Conservation (phyloP, 2,113 vertebrate genomes). For the Dicaeum eximium region DNA sequence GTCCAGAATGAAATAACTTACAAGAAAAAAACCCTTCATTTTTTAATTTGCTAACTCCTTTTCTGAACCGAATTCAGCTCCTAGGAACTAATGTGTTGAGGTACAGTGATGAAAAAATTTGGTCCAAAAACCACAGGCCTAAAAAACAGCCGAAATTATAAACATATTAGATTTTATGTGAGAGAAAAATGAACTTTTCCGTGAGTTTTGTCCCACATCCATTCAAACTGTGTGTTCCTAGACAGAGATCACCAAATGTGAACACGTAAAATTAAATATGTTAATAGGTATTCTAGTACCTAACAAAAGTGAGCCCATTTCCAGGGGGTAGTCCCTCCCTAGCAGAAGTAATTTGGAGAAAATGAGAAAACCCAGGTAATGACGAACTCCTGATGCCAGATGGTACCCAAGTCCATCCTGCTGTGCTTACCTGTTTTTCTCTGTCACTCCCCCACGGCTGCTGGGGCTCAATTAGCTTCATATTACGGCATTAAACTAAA, state of each 20-base stretch:
- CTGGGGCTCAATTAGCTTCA: neutral
- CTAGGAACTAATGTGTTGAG: neutral
- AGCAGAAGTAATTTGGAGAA: neutral
- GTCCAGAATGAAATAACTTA: neutral
- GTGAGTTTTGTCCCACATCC: neutral
- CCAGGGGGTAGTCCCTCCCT: neutral
- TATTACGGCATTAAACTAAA: neutral
- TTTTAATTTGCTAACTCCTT: neutral
- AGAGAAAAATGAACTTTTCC: neutral
- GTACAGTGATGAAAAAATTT: neutral
- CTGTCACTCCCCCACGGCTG: neutral
- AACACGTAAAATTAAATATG: rapidly evolving
- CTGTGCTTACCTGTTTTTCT: slow-evolving; percentile 21
- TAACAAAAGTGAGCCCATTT: neutral
- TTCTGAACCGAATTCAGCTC: neutral
- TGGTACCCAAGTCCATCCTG: neutral
- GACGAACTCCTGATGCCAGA: neutral
- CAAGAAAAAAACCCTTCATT: neutral
- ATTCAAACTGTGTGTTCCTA: neutral
- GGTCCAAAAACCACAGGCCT: neutral
- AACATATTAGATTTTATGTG: neutral
- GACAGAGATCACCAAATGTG: neutral
- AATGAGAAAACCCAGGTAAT: neutral
- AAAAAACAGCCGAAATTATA: neutral
- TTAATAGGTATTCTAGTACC: neutral